A percentile compares a stretch with the other conserved stretches of the same genome.
Evolutionary conservation across 2,888 invertebrate species (phyloP).

Genomic region (Elegia similella): DNA sequence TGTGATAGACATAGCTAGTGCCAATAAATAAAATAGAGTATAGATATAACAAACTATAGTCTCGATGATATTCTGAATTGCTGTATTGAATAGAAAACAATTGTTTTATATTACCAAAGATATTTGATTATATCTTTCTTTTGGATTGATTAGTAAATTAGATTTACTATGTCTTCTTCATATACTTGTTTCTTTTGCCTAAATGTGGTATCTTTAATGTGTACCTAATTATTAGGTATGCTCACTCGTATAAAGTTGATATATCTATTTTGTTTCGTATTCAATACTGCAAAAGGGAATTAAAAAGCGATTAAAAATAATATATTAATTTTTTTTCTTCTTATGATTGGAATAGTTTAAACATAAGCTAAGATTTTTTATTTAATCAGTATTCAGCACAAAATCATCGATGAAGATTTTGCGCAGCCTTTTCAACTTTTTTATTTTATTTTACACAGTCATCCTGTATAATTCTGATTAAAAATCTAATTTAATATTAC

Average conservation of each 20-base stretch:
- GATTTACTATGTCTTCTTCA: background rate
- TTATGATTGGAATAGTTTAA: slow-evolving; percentile 3
- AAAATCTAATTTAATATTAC: background rate
- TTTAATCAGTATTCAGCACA: too few relatives aligned
- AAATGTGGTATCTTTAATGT: too few relatives aligned
- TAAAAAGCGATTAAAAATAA: background rate
- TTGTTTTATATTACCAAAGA: too few relatives aligned
- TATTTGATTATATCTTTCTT: too few relatives aligned
- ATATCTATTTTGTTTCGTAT: too few relatives aligned
- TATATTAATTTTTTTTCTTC: background rate
- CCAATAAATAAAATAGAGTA: slow-evolving; percentile 59
- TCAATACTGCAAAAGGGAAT: background rate
- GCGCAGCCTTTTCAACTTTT: background rate
- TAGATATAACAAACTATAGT: slow-evolving; percentile 28
- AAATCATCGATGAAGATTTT: background rate
- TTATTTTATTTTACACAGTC: background rate
- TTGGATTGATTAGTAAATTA: background rate
- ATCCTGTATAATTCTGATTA: background rate
- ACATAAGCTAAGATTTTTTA: background rate
- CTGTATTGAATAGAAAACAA: background rate
- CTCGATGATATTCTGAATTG: background rate
- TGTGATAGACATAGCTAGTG: slow-evolving; percentile 76
- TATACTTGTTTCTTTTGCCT: background rate
- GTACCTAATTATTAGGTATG: too few relatives aligned
- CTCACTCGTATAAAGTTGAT: too few relatives aligned